phyloP scores from a whole-genome alignment of 2,797 vertebrate genomes.

The Gephyroberyx darwinii region DNA sequence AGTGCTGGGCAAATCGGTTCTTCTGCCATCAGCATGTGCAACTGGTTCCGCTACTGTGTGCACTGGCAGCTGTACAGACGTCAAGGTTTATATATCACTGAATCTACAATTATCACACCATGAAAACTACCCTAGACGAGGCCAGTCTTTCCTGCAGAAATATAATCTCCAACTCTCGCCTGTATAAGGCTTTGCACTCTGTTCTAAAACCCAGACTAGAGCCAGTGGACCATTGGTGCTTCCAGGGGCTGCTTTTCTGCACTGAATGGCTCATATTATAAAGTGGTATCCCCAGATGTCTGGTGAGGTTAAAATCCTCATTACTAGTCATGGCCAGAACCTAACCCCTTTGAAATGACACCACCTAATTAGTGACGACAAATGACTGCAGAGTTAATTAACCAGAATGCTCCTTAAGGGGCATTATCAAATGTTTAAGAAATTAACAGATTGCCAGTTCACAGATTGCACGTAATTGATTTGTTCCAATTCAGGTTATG shows the following conservation, averaged over 20 bases:
- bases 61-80: too few relatives aligned
- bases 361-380: slow-evolving; percentile 79
- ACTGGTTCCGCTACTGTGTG: too few relatives aligned
- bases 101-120: background rate
- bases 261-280: slow-evolving; percentile 47
- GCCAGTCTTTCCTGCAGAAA: background rate
- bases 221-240: slow-evolving; percentile 28
- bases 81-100: background rate
- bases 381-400: slow-evolving; percentile 81
- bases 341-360: slow-evolving; percentile 79
- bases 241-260: slow-evolving; percentile 16
- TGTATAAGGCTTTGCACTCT: slow-evolving; percentile 19
- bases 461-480: slow-evolving; percentile 81
- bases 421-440: slow-evolving; percentile 80
- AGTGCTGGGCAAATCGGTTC: too few relatives aligned
- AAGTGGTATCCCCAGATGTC: slow-evolving; percentile 62
- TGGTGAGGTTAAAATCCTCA: slow-evolving; percentile 80
- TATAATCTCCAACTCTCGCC: background rate
- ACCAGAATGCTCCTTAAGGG: slow-evolving; percentile 78
- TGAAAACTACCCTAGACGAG: background rate
- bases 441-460: slow-evolving; percentile 80
- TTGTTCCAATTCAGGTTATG: slow-evolving; percentile 78
- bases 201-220: slow-evolving; percentile 13
- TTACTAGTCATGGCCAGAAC: slow-evolving; percentile 74
- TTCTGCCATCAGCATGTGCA: too few relatives aligned